A percentile compares a stretch with the other conserved stretches of the same genome.
These are phyloP conservation scores for Lethenteron reissneri DNA, from an alignment of 2,113 vertebrate species.

Conservation along the genomic window DNA sequence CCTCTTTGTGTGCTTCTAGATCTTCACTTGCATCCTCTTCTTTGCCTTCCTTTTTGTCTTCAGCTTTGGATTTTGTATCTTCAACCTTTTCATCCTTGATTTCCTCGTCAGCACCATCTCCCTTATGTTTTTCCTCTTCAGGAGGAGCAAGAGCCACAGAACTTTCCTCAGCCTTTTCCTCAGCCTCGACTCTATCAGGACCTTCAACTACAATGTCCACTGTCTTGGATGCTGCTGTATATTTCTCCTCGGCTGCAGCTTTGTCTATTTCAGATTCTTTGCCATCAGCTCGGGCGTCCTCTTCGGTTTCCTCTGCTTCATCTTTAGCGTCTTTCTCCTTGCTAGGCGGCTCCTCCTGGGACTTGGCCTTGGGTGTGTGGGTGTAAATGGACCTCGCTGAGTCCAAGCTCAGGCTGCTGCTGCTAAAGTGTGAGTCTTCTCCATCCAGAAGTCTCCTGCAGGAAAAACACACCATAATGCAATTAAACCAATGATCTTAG, in stretches of 20 bases:
- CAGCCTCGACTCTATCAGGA: background rate
- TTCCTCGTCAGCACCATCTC: too few species aligned
- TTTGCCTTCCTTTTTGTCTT: background rate
- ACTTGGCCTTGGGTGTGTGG: conserved; percentile 47
- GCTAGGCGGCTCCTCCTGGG: conserved; percentile 20
- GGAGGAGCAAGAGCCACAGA: too few species aligned
- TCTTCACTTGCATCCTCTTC: conserved; percentile 8
- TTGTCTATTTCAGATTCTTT: background rate
- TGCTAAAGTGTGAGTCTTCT: conserved; percentile 52
- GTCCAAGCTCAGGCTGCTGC: conserved; percentile 16
- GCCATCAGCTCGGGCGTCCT: conserved; percentile 16
- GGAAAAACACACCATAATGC: background rate
- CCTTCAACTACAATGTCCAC: background rate
- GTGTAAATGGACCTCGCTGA: conserved; percentile 29
- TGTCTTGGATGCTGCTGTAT: too few species aligned
- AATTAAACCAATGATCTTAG: background rate
- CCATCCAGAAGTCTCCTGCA: conserved; percentile 69
- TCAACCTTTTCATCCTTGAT: background rate
- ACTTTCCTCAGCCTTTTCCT: background rate
- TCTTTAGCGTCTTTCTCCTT: too few species aligned
- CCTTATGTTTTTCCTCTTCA: too few species aligned
- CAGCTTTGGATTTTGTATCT: background rate
- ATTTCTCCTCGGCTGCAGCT: background rate
- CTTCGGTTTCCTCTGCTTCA: conserved; percentile 39
- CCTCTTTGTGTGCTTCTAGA: conserved; percentile 13